Conservation (phyloP, 2,888 invertebrate species). For the Alentia gelatinosa region DNA sequence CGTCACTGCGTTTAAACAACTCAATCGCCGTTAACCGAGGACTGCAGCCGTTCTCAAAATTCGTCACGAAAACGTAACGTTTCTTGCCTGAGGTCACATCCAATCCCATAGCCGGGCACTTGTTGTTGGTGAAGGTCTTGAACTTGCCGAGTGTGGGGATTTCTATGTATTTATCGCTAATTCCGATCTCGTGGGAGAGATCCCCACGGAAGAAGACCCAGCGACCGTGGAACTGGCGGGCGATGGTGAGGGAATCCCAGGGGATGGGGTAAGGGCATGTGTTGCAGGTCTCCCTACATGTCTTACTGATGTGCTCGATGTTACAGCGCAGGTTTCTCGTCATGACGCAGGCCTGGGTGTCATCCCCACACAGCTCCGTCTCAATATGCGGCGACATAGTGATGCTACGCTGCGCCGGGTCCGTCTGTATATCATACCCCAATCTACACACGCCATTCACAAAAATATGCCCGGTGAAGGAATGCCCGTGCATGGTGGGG, state of each 20-base stretch:
- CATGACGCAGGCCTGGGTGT: constrained; percentile 38
- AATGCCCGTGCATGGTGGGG: constrained; percentile 25
- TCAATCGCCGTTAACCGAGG: constrained; percentile 17
- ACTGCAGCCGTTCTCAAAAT: constrained; percentile 36
- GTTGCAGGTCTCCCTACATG: constrained; percentile 16
- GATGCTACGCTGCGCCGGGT: neutral
- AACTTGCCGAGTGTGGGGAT: neutral
- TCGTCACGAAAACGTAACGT: neutral
- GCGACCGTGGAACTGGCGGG: constrained; percentile 16
- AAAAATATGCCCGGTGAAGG: constrained; percentile 24
- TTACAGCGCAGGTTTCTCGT: neutral
- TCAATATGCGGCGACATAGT: constrained; percentile 43
- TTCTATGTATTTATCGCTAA: neutral
- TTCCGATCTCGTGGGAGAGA: neutral
- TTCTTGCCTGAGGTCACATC: constrained; percentile 24
- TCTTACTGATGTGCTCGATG: neutral
- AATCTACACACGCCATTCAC: neutral
- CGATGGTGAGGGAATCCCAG: neutral
- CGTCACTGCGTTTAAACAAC: constrained; percentile 17
- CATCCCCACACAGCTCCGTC: constrained; percentile 14
- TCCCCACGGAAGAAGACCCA: neutral
- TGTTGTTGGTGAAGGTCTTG: neutral
- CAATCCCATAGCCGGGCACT: neutral
- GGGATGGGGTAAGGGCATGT: neutral
- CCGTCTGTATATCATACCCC: neutral